Evolutionary conservation across 2,888 invertebrate species (phyloP), one percentile per base, ranked within the genome.

Genomic region (Cordilura impudica): DNA sequence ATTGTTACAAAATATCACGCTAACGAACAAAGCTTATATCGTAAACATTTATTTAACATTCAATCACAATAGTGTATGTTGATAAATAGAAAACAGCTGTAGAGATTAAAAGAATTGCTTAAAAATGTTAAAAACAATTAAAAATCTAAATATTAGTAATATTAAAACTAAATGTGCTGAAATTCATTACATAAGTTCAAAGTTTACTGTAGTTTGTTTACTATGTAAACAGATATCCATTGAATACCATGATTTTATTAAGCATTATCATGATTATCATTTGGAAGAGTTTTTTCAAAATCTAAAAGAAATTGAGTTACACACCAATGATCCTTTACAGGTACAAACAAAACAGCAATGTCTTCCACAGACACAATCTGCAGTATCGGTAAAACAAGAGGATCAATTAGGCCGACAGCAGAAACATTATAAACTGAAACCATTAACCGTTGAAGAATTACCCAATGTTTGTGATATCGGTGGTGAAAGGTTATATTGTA

Each of bases 81-180:
- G 14, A 29, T 39, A 61, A 47, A 61, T 47, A 60, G 35, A 18
- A 60, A 60, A 12, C 60, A 60, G 26, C 45, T 45, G 60, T 23
- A 5, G 2, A 31, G 16, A 18, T 31, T 18, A 0, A n/a, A 18
- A 7, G 16, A 12, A 14, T 18, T 39, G 0, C 16, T 26, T 7
- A 10, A 70, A 26, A 35, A 80, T 81, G 81, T 35, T 81, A 45
- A 81, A 81, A 69, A 26, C 31, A 5, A 35, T 72, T 35, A 39
- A 56, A 23, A 56, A 58, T 26, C n/a, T 60, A n/a, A 31, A 53
- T 18, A n/a, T 39, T n/a, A 10, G 8, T 31, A 66, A 49, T 14
- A 60, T 43, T 29, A 75, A 70, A n/a, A 76, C 76, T 6, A 85
- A 84, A 82, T 84, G 85, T 72, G 85, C 82, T 7, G 85, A 85